phyloP scores from a whole-genome alignment of 1,140 invertebrate species.

The Penaeus vannamei region DNA sequence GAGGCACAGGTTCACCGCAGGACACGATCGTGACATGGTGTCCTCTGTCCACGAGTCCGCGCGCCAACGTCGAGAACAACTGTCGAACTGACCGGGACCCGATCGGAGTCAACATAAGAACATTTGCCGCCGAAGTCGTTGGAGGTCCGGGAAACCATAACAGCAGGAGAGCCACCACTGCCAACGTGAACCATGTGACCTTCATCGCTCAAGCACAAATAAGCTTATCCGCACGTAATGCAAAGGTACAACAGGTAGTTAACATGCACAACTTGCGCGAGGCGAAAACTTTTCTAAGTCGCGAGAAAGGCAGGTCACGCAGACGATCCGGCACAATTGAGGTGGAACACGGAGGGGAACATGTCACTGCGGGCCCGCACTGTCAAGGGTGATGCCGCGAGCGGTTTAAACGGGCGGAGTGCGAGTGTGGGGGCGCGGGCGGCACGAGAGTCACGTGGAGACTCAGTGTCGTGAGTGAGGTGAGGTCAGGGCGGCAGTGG shows the following conservation, averaged over 20 bases:
- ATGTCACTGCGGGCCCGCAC: background rate
- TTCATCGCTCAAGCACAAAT: background rate
- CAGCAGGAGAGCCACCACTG: background rate
- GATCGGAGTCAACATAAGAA: slow-evolving; percentile 59
- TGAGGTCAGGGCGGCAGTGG: slow-evolving; percentile 20
- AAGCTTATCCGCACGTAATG: too few relatives aligned
- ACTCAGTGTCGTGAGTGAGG: background rate
- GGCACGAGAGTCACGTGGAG: background rate
- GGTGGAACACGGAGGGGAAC: background rate
- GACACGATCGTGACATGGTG: slow-evolving; percentile 59
- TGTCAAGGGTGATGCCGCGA: too few relatives aligned
- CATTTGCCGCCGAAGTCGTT: background rate
- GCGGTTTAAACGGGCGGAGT: background rate
- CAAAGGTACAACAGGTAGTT: too few relatives aligned
- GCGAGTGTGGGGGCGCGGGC: background rate
- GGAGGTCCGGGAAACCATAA: background rate
- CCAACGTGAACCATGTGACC: background rate
- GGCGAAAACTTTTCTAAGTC: too few relatives aligned
- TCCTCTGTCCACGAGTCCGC: slow-evolving; percentile 45
- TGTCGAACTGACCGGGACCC: slow-evolving; percentile 59
- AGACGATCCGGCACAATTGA: background rate
- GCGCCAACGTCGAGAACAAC: slow-evolving; percentile 52
- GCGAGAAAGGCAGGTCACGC: too few relatives aligned
- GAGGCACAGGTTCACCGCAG: slow-evolving; percentile 46
- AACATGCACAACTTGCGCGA: too few relatives aligned